Conservation (phyloP, 2,888 invertebrate genomes). For the Meteorus colon region DNA sequence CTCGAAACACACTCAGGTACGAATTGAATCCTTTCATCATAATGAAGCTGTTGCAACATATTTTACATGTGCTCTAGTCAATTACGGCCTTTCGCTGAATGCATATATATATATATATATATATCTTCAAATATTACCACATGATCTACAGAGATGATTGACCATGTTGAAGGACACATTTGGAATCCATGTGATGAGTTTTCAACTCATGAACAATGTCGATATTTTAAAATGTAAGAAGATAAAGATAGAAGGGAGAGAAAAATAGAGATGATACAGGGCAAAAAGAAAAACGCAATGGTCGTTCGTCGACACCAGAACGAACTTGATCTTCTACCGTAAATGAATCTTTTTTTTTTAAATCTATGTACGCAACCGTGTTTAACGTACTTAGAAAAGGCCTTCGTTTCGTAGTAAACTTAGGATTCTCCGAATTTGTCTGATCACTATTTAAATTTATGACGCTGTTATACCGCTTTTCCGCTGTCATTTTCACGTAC, state of each 20-base stretch:
- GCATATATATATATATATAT: not conserved
- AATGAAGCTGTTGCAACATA: not conserved
- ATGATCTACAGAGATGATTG: not conserved
- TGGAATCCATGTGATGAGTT: conserved; percentile 24
- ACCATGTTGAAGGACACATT: conserved; percentile 22
- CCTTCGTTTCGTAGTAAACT: not conserved
- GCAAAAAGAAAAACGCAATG: not conserved
- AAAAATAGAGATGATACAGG: not conserved
- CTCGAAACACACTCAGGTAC: too few relatives aligned
- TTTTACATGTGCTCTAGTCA: not conserved
- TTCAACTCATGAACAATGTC: conserved; percentile 3
- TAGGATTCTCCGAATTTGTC: conserved; percentile 5
- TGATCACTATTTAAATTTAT: conserved; percentile 24
- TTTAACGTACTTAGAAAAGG: not conserved
- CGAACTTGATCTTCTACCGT: conserved; percentile 21
- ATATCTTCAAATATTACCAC: not conserved
- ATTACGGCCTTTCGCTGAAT: not conserved
- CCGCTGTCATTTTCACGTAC: conserved; percentile 4
- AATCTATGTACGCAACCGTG: conserved; percentile 6
- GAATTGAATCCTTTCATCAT: too few relatives aligned
- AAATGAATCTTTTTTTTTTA: conserved; percentile 14
- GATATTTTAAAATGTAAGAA: not conserved
- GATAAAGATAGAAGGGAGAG: not conserved
- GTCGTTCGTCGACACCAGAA: conserved; percentile 9
- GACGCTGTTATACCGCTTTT: conserved; percentile 19